Conservation (phyloP, 2,113 vertebrate species). For the Hippolais icterina region DNA sequence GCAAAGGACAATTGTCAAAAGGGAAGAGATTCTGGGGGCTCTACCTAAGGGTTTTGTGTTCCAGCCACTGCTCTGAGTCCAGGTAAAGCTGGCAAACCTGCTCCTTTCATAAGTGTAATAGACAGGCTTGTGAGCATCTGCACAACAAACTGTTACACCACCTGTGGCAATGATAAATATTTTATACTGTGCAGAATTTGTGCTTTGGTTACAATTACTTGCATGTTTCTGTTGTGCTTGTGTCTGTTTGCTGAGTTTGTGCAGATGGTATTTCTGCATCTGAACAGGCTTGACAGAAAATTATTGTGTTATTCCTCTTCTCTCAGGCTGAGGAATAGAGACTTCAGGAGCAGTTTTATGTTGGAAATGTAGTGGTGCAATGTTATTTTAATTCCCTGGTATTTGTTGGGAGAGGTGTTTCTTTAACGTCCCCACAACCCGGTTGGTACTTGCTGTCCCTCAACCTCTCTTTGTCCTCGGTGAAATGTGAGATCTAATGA, state of each 20-base stretch:
- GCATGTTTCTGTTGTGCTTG: neutral
- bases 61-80: neutral
- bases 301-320: neutral
- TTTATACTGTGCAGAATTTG: slow-evolving; percentile 17
- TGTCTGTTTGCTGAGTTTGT: neutral
- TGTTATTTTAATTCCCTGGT: neutral
- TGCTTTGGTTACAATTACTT: neutral
- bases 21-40: neutral
- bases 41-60: neutral
- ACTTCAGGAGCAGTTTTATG: neutral
- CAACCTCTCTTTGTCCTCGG: neutral
- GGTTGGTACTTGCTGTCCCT: neutral
- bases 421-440: neutral
- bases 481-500: neutral
- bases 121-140: neutral
- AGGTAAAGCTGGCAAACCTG: neutral
- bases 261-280: neutral
- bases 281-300: neutral
- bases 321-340: neutral
- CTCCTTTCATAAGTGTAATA: neutral
- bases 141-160: slow-evolving; percentile 22
- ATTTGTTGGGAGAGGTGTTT: neutral
- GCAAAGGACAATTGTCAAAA: neutral
- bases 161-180: slow-evolving; percentile 10
- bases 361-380: neutral